A percentile compares a stretch with the other conserved stretches of the same genome.
Evolutionary conservation across 2,797 vertebrate genomes (phyloP).

Genomic region (Alosa sapidissima): DNA sequence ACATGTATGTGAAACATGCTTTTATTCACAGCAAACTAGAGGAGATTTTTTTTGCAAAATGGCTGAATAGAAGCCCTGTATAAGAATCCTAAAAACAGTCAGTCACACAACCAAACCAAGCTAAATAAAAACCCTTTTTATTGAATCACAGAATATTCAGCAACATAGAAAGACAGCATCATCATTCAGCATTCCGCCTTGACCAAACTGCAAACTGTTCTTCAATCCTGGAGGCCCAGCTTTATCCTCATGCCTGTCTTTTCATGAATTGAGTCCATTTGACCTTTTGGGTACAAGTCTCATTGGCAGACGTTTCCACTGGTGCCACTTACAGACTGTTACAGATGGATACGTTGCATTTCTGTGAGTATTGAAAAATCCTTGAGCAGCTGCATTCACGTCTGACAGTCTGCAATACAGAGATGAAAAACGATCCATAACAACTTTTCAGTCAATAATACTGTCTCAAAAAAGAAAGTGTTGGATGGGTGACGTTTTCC

Average conservation of each 20-base stretch:
- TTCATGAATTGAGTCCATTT: neutral
- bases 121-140: neutral
- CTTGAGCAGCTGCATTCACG: constrained; percentile 21
- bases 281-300: neutral
- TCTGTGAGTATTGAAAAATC: neutral
- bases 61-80: neutral
- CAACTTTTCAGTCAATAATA: neutral
- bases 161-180: neutral
- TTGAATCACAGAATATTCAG: neutral
- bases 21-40: neutral
- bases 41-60: neutral
- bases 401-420: constrained; percentile 25
- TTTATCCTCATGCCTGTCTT: neutral
- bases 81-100: neutral
- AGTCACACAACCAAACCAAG: neutral
- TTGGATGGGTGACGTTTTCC: neutral
- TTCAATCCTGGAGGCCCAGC: neutral
- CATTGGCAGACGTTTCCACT: neutral
- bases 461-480: neutral
- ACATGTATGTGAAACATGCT: neutral
- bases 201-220: neutral
- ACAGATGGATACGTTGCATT: constrained; percentile 12
- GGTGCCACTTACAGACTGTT: neutral
- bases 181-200: neutral
- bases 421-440: constrained; percentile 29